phyloP scores from a whole-genome alignment of 1,140 invertebrate genomes.

The Rhopalosiphum padi region DNA sequence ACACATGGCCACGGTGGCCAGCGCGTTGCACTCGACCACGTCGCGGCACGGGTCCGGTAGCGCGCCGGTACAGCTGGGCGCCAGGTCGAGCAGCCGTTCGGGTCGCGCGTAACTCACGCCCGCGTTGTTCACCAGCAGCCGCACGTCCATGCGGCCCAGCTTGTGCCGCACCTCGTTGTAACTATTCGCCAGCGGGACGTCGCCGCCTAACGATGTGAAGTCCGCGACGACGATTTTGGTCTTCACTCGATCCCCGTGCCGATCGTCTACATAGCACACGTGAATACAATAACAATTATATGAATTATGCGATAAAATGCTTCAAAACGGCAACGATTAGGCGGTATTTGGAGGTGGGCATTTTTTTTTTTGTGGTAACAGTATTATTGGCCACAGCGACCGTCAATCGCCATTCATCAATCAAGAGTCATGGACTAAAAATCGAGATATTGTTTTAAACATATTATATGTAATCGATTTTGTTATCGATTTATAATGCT shows the following conservation, averaged over 20 bases:
- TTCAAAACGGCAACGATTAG: too few species aligned
- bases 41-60: constrained; percentile 62
- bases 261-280: background rate
- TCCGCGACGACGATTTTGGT: background rate
- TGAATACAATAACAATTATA: too few species aligned
- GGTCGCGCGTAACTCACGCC: constrained; percentile 90
- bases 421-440: too few species aligned
- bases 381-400: too few species aligned
- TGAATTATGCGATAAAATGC: too few species aligned
- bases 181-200: background rate
- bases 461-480: too few species aligned
- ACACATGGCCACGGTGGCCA: constrained; percentile 71
- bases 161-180: constrained; percentile 62
- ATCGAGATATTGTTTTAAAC: too few species aligned
- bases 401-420: too few species aligned
- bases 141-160: constrained; percentile 83
- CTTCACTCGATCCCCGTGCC: background rate
- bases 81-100: constrained; percentile 80
- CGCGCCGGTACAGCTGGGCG: background rate
- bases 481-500: too few species aligned
- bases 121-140: constrained; percentile 95
- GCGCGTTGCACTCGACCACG: constrained; percentile 70
- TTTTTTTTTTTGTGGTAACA: too few species aligned
- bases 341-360: too few species aligned
- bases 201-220: background rate